Evolutionary conservation across 2,797 vertebrate species (phyloP).

Genomic region (Acestrorhynchus altus): DNA sequence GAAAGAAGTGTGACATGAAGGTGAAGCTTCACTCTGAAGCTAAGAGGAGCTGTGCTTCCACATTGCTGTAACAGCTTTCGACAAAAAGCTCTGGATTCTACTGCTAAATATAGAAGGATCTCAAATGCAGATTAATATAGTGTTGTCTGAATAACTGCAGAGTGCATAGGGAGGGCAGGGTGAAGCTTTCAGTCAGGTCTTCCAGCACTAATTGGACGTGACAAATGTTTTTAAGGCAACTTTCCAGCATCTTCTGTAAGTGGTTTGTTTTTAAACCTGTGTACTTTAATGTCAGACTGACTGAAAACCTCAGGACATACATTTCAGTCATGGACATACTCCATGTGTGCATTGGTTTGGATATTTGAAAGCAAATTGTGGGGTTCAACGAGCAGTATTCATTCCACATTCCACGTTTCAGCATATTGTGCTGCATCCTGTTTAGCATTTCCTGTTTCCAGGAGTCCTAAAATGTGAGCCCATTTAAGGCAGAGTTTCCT

Average conservation of each 20-base stretch:
- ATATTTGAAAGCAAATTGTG: neutral
- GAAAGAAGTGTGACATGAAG: neutral
- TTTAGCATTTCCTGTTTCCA: conserved; percentile 51
- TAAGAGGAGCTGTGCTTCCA: neutral
- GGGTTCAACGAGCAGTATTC: neutral
- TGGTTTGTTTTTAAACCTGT: neutral
- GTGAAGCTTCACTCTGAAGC: neutral
- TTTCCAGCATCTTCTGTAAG: neutral
- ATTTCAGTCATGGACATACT: neutral
- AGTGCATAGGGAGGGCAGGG: conserved; percentile 30
- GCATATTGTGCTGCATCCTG: conserved; percentile 41
- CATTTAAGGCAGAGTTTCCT: conserved; percentile 25
- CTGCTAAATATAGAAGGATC: conserved; percentile 67
- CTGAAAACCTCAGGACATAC: neutral
- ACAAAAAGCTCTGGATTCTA: conserved; percentile 60
- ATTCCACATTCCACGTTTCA: neutral
- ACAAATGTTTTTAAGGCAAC: conserved; percentile 8
- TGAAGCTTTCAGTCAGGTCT: neutral
- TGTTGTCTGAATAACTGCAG: conserved; percentile 54
- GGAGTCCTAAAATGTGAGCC: conserved; percentile 9
- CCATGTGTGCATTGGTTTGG: neutral
- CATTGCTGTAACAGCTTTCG: conserved; percentile 14
- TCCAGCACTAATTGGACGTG: conserved; percentile 8
- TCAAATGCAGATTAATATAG: conserved; percentile 65
- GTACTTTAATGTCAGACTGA: neutral